Base-by-base conservation (phyloP, 2,113 vertebrate species). In the Ploceus nigricollis region DNA sequence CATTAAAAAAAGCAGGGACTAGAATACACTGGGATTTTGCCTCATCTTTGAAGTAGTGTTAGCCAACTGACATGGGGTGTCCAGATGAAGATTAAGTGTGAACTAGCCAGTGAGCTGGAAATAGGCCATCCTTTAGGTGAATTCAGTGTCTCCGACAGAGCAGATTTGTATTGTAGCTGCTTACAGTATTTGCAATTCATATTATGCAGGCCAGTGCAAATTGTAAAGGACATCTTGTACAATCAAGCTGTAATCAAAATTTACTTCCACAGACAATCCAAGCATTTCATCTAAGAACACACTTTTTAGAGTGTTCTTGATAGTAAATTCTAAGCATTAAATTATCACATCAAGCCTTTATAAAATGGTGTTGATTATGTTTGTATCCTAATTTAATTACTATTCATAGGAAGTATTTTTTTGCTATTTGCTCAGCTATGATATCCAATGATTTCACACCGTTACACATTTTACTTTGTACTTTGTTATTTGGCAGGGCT, bases 241-340 rank as follows among this genome's bases (percentile, higher is more conserved):
- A 94, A 88, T 90, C 77, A 96, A 82, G 25, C 33, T 57, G 33
- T 50, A 89, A 96, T 65, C 81, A 94, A 44, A 94, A 73, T 89
- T 90, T 37, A 58, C 17, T 89, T 86, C 71, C 50, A 87, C n/a
- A 83, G 82, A 75, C 8, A 57, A 76, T 82, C 16, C 33, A 50
- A 68, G 37, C 23, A 65, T 96, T 82, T 94, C 58, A 69, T 40
- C 30, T 85, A 71, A 85, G 53, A 93, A 73, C 27, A 65, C 12
- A 58, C 9, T n/a, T 93, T 93, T 80, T 77, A 15, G 50, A 69
- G n/a, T 77, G 37, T 77, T 76, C 78, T 64, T 70, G 14, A 45
- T 47, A 44, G 63, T 73, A 88, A 87, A 85, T 93, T 76, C 84
- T 76, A 65, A 82, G 39, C 37, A 65, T 66, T 63, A 83, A 73